Base-by-base conservation (phyloP, 2,113 vertebrate genomes). In the Centropus unirufus region DNA sequence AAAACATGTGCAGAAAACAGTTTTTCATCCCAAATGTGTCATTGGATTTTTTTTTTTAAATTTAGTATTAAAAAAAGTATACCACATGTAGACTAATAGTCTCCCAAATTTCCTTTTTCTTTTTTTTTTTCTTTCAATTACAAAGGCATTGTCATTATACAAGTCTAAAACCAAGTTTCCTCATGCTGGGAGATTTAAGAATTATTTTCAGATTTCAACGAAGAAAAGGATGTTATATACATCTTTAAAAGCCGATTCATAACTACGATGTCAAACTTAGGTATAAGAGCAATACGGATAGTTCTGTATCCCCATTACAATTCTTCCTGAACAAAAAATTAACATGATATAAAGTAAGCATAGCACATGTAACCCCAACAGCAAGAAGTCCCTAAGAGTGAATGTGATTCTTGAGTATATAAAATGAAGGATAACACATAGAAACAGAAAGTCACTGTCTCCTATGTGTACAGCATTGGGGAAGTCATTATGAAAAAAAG, bases 1-100 rank as follows among this genome's bases (percentile, higher is more conserved):
- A 87, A 97, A 97, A 97, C 91, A 90, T 90, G 87, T 95, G 83
- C 42, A 85, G 57, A 85, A 92, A 76, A 92, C 57, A 91, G 75
- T 52, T 89, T 64, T 86, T 95, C 91, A 95, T 80, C 73, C 62
- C 85, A 66, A 95, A 79, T 90, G 88, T 96, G 88, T 44, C 73
- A 97, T 36, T 95, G 34, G 12, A 49, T 46, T 76, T 76, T 36
- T 40, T 67, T 59, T 74, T 94, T 94, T 92, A 20, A 83, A 76
- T 89, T 72, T 75, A 79, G 61, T 83, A 36, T 36, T 36, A 54
- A 93, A 83, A 90, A 32, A 95, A 83, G 34, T 91, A 76, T 72
- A 47, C 91, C 72, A 86, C 85, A 94, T 91, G 86, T 90, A 77
- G 85, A 88, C 89, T 57, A 86, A 75, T 74, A 66, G 92, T 92